Base-by-base conservation (phyloP, 2,888 invertebrate genomes). In the Sthenelais limicola region DNA sequence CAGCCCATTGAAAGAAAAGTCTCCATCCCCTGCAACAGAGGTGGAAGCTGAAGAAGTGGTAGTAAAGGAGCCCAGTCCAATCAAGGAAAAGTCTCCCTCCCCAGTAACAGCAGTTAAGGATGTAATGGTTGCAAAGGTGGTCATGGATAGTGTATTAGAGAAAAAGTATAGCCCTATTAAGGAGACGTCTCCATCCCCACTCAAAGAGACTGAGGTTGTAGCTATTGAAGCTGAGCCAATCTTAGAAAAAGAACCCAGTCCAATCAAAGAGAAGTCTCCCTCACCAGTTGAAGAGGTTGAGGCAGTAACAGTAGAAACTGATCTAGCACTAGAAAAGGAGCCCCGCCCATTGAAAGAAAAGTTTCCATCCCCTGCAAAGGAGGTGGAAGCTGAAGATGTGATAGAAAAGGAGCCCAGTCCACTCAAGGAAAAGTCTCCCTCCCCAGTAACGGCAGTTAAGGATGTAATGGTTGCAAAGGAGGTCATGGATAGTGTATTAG, bases 371-470 rank as follows among this genome's bases (percentile, higher is more conserved):
- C 38, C 66, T n/a, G 66, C 35, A 3, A 66, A 21, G 9, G 38
- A 66, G 5, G 43, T 15, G 43, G 43, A 15, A 15, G 18, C 12
- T 9, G 66, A 38, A n/a, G 66, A 4, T 24, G 43, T 66, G 12
- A 35, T 43, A 47, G 5, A 21, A 21, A 47, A 66, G 28, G 66
- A 3, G 35, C 58, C 58, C n/a, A 58, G 33, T 24, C 58, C 58
- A 15, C 21, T 15, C 3, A 4, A 33, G 5, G 58, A 58, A 38
- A 58, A 58, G 21, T 32, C 58, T 33, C 33, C 35, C 32, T 58
- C 35, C 32, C 58, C 66, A 33, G 66, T 28, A 3, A 66, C 32
- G 24, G 62, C 32, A 82, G 82, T 75, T 77, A 81, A 77, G 78
- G 58, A 32, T 21, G 73, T 43, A 26, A 66, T 71, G 21, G 74